These are phyloP conservation scores for Keiferia lycopersicella DNA, from an alignment of 2,888 invertebrate genomes.

Conservation along the genomic window DNA sequence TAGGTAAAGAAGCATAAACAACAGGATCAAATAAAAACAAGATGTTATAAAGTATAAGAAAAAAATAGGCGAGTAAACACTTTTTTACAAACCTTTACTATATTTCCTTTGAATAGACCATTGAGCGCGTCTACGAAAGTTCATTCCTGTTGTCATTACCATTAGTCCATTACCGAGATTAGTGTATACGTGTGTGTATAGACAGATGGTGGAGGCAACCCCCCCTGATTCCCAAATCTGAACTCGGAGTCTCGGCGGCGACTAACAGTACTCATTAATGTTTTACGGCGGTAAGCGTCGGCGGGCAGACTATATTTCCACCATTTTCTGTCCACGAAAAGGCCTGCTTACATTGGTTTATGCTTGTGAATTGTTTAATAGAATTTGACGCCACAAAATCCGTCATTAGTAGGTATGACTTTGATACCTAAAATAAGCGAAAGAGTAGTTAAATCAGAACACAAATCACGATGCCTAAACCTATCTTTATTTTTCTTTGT, in stretches of 20 bases:
- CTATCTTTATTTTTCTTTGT: too few species aligned
- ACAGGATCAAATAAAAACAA: too few species aligned
- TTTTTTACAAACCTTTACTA: too few species aligned
- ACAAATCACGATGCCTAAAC: too few species aligned
- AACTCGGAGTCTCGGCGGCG: conserved; percentile 31
- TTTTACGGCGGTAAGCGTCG: conserved; percentile 66
- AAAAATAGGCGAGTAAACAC: too few species aligned
- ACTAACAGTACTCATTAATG: conserved; percentile 67
- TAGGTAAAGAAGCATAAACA: too few species aligned
- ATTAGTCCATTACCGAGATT: conserved; percentile 75
- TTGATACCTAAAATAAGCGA: too few species aligned
- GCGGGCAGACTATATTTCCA: conserved; percentile 34
- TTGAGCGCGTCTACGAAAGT: too few species aligned
- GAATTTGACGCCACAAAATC: background rate
- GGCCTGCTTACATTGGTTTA: conserved; percentile 33
- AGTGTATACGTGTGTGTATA: conserved; percentile 57
- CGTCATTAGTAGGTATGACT: too few species aligned
- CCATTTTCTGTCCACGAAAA: conserved; percentile 3
- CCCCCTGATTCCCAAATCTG: background rate
- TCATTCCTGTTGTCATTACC: conserved; percentile 61
- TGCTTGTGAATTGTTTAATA: conserved; percentile 23
- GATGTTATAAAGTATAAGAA: too few species aligned
- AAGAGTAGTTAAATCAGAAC: too few species aligned
- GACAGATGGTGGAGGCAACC: conserved; percentile 7
- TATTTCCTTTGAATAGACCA: too few species aligned